Base-by-base conservation (phyloP, 2,797 vertebrate genomes). In the Brachyrhaphis roseni region DNA sequence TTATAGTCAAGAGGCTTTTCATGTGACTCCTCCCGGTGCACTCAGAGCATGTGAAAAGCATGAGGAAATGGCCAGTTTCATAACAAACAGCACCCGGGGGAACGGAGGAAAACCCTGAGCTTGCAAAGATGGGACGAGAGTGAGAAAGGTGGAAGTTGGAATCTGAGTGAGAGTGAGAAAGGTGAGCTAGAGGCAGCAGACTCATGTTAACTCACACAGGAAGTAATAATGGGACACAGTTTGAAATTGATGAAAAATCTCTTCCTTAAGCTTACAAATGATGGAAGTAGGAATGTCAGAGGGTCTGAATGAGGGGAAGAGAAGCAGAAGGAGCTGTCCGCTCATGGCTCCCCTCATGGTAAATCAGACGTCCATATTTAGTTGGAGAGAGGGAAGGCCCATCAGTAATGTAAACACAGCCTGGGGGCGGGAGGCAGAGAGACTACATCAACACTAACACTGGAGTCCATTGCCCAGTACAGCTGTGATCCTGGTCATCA, bases 281-380 rank as follows among this genome's bases (percentile, higher is more conserved):
- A 83, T 78, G 41, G 28, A 74, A 72, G 43, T 66, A 45, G 45
- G 82, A 78, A 68, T 74, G 79, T 80, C 76, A 83, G 78, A 84
- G 78, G 81, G 74, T 64, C 80, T 77, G 82, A 82, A 73, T 59
- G 75, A 82, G 70, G 72, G 72, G 83, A 77, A 82, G 85, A 71
- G 64, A 82, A 81, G 81, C 75, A 87, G 85, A 80, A 82, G 84
- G 82, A 86, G 85, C 86, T 78, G 84, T 92, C 92, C 90, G 79
- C 84, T 93, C 90, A 90, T 85, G 85, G 82, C 86, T 89, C 85
- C 87, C 83, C 83, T 88, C 88, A 82, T 90, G 90, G 92, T 95
- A 95, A 95, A 94, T 95, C 93, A 93, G 90, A 91, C 90, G 71
- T 93, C 95, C 96, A 95, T 95, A 95, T 96, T 95, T 95, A 96